phyloP scores from a whole-genome alignment of 1,140 invertebrate genomes.

The Lepidurus arcticus region DNA sequence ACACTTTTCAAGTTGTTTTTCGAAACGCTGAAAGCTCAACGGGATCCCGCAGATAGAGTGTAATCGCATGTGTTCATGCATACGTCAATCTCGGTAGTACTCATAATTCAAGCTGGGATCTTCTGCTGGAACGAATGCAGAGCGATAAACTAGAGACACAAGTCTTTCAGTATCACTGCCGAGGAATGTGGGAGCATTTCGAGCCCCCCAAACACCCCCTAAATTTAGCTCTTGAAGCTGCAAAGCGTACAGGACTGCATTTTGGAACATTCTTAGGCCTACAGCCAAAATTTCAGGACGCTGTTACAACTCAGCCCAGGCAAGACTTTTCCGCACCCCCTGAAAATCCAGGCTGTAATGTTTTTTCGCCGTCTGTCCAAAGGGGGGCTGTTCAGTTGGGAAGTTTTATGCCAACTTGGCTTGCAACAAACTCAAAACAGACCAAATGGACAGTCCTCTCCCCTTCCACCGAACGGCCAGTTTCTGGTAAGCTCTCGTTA shows the following conservation, averaged over 20 bases:
- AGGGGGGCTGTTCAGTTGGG: not conserved
- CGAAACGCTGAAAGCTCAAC: no score
- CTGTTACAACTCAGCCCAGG: not conserved
- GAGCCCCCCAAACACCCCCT: not conserved
- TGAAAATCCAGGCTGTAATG: not conserved
- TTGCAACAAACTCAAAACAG: not conserved
- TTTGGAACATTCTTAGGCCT: not conserved
- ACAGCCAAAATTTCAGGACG: not conserved
- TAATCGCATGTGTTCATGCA: no score
- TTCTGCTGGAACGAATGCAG: no score
- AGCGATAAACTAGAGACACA: no score
- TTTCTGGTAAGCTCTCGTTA: not conserved
- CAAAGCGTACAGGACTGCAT: not conserved
- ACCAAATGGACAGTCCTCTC: not conserved
- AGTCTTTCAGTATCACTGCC: no score
- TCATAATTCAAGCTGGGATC: no score
- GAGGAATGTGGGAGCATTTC: not conserved
- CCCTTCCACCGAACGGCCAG: not conserved
- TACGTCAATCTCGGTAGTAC: no score
- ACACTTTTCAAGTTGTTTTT: no score
- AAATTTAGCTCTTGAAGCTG: constrained; percentile 9
- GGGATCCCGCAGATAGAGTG: no score
- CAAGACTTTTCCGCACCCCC: not conserved
- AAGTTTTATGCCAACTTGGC: constrained; percentile 8
- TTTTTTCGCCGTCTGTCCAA: constrained; percentile 11